These are phyloP conservation scores for Argyrosomus japonicus DNA, from an alignment of 2,113 vertebrate genomes.

Conservation along the genomic window DNA sequence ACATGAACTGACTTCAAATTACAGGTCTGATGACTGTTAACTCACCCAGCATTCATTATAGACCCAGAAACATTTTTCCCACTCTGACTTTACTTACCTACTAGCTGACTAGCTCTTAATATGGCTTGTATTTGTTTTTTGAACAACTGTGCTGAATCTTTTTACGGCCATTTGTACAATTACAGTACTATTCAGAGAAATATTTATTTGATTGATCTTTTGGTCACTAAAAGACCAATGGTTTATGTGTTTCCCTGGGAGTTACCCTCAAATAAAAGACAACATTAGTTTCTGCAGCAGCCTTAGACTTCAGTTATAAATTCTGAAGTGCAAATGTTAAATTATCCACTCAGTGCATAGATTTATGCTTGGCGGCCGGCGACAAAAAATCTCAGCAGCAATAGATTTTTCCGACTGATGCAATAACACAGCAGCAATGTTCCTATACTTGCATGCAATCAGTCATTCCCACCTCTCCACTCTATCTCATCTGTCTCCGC, in stretches of 20 bases:
- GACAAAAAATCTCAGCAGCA: neutral
- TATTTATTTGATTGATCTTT: neutral
- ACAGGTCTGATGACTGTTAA: no score
- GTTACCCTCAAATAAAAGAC: conserved; percentile 12
- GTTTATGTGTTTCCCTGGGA: neutral
- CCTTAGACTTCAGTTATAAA: conserved; percentile 17
- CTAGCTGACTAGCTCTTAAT: no score
- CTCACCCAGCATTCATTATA: no score
- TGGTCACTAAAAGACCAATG: neutral
- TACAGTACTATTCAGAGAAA: neutral
- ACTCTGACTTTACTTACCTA: no score
- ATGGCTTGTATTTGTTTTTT: neutral
- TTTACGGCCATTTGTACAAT: neutral
- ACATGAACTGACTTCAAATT: no score
- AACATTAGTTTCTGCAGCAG: conserved; percentile 16
- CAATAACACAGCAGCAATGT: neutral
- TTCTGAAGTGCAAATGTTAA: conserved; percentile 12
- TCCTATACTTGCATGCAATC: conserved; percentile 19
- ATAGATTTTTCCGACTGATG: conserved; percentile 2
- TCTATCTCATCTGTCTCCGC: neutral
- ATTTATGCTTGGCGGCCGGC: neutral
- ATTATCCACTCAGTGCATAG: conserved; percentile 3
- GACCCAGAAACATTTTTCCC: no score
- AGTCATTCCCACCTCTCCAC: conserved; percentile 18
- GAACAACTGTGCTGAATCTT: neutral